Evolutionary conservation across 1,140 invertebrate genomes (phyloP), one percentile per base, ranked within the genome.

Genomic region (Solenopsis invicta): DNA sequence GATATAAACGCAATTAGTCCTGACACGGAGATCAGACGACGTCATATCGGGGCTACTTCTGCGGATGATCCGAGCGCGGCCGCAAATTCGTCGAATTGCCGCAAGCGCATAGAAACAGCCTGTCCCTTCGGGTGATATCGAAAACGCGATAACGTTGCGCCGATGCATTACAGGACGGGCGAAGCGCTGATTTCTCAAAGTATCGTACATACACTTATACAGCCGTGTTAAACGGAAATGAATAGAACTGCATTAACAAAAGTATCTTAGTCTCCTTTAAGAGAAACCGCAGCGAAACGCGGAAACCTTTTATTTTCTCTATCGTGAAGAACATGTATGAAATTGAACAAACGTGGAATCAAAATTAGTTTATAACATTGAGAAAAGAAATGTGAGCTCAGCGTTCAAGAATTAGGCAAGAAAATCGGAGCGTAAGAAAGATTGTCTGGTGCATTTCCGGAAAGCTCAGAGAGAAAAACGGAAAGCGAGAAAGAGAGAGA

Each of bases 101-200:
- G 72, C 69, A 59, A 84, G 85, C 84, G 52, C 82, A 78, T 62
- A 90, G 84, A 88, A 90, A 90, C 88, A 12, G 77, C 59, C 77
- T 89, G 89, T 90, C 89, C 88, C 89, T 87, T 89, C 77, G 52
- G 89, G 89, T 84, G 89, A 90, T 86, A 90, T 89, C 59, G 75
- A 61, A 66, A 66, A 34, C 56, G 69, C 77, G 78, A 87, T 89
- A 86, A 85, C 71, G 50, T 72, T 80, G 88, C 37, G 59, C 41
- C 56, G 52, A 74, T 61, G 67, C 41, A 82, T 61, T 74, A 61
- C 56, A 4, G 13, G 56, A 59, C 34, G 13, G 66, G 62, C 66
- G 54, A 84, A 86, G 77, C 81, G 59, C 67, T 61, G 66, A 89
- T 41, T 86, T 87, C 88, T 90, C 88, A 34, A 61, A 62, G 85